Base-by-base conservation (phyloP, 2,113 vertebrate species). In the Channa argus region DNA sequence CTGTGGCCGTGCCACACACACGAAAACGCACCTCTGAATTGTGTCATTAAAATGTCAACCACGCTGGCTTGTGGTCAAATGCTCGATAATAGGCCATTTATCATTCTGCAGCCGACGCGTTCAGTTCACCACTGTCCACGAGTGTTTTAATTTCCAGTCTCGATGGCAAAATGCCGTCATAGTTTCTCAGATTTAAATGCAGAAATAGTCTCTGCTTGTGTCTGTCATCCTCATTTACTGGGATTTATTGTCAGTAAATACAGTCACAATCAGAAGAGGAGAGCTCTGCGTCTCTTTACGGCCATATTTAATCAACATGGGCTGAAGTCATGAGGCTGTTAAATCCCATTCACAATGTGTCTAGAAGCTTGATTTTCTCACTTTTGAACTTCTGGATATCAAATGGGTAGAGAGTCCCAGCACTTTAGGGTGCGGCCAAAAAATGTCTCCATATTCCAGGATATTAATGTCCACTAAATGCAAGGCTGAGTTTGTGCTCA, bases 11-110 rank as follows among this genome's bases (percentile, higher is more conserved):
- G 14, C 45, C 53, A 39, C 63, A 41, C 49, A 75, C 36, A 61
- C 50, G 47, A 58, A 64, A 73, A 76, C 64, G 71, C 34, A 75
- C 58, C 67, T 12, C 46, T 53, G 37, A 76, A 77, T 74, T 11
- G 7, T 53, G 58, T 71, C 67, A 78, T 85, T 82, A 84, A 75
- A 80, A 61, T 63, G 72, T 72, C 82, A 74, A 54, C 55, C n/a
- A 1, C 2, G 47, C 54, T 41, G 34, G 41, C 56, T 87, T 7
- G 3, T 10, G 43, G 71, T 87, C 72, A 87, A 64, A 72, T 41
- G 41, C 41, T 71, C 66, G 71, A 63, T 45, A 62, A 75, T 41
- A 41, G 41, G 34, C 13, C 5, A 73, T 83, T 61, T 34, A 67
- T 75, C 55, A 60, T 63, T 65, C 37, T 47, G 12, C 49, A 56